Conservation (phyloP, 1,140 invertebrate species). For the Asobara japonica region DNA sequence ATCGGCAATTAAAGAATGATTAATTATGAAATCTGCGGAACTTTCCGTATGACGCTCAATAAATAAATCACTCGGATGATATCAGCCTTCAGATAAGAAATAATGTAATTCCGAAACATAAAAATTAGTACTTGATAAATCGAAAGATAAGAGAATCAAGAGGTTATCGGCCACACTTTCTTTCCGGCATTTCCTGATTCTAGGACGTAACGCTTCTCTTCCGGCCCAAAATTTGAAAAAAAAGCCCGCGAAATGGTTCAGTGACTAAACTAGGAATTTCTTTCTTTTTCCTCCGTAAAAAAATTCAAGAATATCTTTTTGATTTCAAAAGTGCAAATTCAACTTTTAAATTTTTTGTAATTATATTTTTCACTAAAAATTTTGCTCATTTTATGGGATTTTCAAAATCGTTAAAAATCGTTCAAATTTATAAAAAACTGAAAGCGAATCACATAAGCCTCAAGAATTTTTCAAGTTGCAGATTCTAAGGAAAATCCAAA, state of each 20-base stretch:
- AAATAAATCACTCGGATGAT: not conserved
- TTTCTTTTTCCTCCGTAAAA: no score
- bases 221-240: not conserved
- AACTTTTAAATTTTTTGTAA: slow-evolving; percentile 11
- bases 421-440: no score
- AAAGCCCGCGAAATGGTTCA: no score
- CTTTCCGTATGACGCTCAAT: not conserved
- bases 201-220: not conserved
- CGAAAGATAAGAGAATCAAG: not conserved
- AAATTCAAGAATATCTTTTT: no score
- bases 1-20: no score
- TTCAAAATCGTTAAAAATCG: no score
- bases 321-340: not conserved
- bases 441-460: no score
- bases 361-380: no score
- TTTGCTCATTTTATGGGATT: no score
- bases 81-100: not conserved
- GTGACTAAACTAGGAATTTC: no score
- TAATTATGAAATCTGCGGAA: not conserved
- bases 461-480: no score
- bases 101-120: not conserved
- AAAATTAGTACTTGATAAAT: not conserved
- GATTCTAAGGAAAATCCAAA: no score
- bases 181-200: not conserved
- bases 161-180: not conserved